Evolutionary conservation across 2,797 vertebrate genomes (phyloP).

Genomic region (Onychomys arenicola): DNA sequence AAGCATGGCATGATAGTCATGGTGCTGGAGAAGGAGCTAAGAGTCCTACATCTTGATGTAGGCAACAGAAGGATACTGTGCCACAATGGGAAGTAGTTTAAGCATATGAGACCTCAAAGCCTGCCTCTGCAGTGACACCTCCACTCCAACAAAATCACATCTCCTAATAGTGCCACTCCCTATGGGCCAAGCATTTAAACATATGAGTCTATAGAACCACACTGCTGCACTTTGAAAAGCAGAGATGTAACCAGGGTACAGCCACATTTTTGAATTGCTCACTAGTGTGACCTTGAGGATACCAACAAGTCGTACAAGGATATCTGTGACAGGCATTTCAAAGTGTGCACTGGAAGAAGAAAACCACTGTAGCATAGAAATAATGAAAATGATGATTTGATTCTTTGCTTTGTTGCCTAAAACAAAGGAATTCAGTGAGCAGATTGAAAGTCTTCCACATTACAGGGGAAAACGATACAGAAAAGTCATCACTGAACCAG

Average conservation of each 20-base stretch:
- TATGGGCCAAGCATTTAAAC: neutral
- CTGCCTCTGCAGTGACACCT: neutral
- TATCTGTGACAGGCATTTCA: neutral
- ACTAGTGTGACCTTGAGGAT: neutral
- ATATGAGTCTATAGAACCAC: neutral
- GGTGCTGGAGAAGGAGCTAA: neutral
- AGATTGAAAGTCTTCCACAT: neutral
- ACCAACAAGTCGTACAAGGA: neutral
- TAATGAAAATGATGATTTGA: neutral
- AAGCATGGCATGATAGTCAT: neutral
- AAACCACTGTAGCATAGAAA: neutral
- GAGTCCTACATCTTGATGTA: neutral
- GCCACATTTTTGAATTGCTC: neutral
- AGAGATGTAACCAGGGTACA: neutral
- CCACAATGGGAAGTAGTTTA: neutral
- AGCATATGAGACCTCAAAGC: neutral
- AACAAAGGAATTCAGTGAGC: neutral
- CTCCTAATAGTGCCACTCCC: neutral
- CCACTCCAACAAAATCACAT: neutral
- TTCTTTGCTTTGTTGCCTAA: neutral
- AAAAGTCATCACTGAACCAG: neutral
- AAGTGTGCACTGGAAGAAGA: neutral
- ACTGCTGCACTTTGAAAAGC: neutral
- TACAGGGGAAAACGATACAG: neutral
- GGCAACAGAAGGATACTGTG: neutral